Base-by-base conservation (phyloP, 2,888 invertebrate genomes). In the Microctonus hyperodae region DNA sequence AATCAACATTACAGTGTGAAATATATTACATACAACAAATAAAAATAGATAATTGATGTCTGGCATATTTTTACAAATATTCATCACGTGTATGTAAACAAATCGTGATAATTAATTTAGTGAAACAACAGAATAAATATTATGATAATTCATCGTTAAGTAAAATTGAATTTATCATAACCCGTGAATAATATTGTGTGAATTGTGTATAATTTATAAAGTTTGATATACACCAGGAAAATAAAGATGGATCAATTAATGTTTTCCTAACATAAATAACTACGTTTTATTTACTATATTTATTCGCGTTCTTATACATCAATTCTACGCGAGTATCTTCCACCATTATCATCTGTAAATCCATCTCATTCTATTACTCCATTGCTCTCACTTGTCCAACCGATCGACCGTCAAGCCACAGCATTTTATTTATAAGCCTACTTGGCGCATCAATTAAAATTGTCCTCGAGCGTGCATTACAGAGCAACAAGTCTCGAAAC, bases 381-480 rank as follows among this genome's bases (percentile, higher is more conserved):
- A 53, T 22, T 25, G 4, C 28, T 5, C 28, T 48, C 35, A 16
- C 56, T 67, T 70, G 65, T 70, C 64, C 48, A 68, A 73, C 64
- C 69, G 71, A 69, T 68, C 64, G 61, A 53, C 70, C 68, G 50
- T 57, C 23, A 62, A 66, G 69, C 69, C 53, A 16, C 16, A 65
- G 64, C 53, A 68, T 70, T 69, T 71, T 74, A 79, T 79, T 78
- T 78, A 76, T 78, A 78, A 77, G 74, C 65, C 64, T 44, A 5
- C 65, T 69, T 59, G 67, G 61, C 64, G 62, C 70, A 70, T 70
- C 78, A 79, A 78, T 79, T 79, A 78, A 69, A 66, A 68, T 74
- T 69, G 79, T 79, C 79, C 79, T 79, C 78, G 77, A 77, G 69
- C 69, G 72, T 64, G 44, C 75, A 79, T 79, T 79, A 76, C 71